phyloP scores from a whole-genome alignment of 2,113 vertebrate species.

The Xerus inauris region DNA sequence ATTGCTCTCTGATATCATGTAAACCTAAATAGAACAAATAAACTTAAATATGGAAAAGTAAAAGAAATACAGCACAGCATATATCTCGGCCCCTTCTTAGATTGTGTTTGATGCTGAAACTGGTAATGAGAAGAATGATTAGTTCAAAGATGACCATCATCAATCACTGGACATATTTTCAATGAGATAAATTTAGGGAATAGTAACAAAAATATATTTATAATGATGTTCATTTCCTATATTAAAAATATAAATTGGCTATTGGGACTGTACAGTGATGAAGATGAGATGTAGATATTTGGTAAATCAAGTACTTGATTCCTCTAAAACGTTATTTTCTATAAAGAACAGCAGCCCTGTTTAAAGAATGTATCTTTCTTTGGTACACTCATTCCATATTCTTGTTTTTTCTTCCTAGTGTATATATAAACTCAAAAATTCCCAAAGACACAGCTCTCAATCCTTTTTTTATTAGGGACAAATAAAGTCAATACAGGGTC shows the following conservation, averaged over 20 bases:
- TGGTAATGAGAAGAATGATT: not conserved
- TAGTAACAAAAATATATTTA: not conserved
- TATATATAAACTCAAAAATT: conserved; percentile 8
- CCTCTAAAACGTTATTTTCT: not conserved
- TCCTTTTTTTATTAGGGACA: conserved; percentile 44
- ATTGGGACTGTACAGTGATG: not conserved
- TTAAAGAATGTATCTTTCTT: not conserved
- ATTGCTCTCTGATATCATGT: too few relatives aligned
- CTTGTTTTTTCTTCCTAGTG: not conserved
- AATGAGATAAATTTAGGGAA: conserved; percentile 1
- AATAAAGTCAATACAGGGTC: not conserved
- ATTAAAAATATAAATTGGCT: not conserved
- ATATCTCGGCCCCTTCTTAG: not conserved
- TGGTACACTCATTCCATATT: not conserved
- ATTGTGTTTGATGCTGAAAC: not conserved
- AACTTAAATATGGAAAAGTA: too few relatives aligned
- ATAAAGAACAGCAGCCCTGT: not conserved
- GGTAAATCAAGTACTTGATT: not conserved
- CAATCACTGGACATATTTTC: not conserved
- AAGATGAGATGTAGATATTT: not conserved
- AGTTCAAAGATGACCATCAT: not conserved
- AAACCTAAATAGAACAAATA: too few relatives aligned
- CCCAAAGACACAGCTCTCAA: not conserved
- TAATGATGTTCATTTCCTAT: not conserved
- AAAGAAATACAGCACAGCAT: too few relatives aligned